Evolutionary conservation across 2,797 vertebrate species (phyloP), one percentile per base, ranked within the genome.

Genomic region (Leptoclinus maculatus): DNA sequence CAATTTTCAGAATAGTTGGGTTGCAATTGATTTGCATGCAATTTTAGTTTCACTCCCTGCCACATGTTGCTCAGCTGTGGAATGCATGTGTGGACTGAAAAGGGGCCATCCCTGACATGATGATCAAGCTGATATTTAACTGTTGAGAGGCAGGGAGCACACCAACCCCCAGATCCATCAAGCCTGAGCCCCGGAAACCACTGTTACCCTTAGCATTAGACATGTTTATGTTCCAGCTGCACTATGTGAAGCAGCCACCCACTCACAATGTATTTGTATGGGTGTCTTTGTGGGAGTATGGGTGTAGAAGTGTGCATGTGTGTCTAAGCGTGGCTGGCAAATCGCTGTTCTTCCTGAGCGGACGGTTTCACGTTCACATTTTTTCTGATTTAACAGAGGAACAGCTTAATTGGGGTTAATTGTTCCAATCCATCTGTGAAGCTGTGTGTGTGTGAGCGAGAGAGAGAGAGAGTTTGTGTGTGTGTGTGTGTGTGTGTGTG

Each of bases 321-420:
- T 11, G n/a, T 75, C 51, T 76, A 21, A 71, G 76, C 43, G 39
- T 51, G 82, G 66, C 76, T 66, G 71, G 75, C 49, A 82, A 86
- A 84, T 83, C 73, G 74, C 83, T 10, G 74, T 86, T 89, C 89
- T 91, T 92, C 86, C 91, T 78, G 93, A 90, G 92, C 78, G 87
- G 88, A 69, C 74, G 84, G 83, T 89, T 93, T 93, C 91, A 93
- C 71, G 66, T 93, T 91, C 91, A 89, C 47, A 90, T 93, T 87
- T 92, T 92, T 92, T 87, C 83, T 94, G 74, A 77, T 83, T 88
- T 88, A 92, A 91, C 91, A 89, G 90, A 91, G 89, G 86, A 94
- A 91, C 80, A 72, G 90, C 89, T 93, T 92, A 93, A 94, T 94
- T 93, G 89, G 87, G 90, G 90, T 92, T 94, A 93, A 95, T 93